phyloP scores from a whole-genome alignment of 2,113 vertebrate species.

The Cichladusa arquata region DNA sequence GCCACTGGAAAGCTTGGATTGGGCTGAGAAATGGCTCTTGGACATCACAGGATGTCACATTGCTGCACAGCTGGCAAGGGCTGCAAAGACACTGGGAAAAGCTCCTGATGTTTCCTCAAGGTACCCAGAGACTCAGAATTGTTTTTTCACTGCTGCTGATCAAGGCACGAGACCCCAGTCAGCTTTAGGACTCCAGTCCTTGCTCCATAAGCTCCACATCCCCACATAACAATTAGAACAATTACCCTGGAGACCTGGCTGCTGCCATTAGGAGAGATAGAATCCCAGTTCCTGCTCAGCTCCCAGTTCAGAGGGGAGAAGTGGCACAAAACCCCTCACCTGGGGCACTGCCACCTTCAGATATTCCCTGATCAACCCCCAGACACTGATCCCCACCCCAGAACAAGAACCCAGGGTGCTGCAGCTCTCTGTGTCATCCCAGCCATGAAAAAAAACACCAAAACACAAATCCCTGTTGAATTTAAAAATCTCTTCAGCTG shows the following conservation, averaged over 20 bases:
- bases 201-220: neutral
- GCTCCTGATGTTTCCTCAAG: too few species aligned
- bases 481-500: neutral
- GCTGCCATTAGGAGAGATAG: neutral
- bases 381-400: accelerated
- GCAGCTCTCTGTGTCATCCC: neutral
- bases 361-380: accelerated
- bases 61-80: neutral
- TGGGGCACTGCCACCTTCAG: accelerated
- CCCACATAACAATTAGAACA: neutral
- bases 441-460: neutral
- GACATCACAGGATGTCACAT: neutral
- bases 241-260: neutral
- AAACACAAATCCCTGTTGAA: neutral
- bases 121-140: too few species aligned
- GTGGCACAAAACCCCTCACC: accelerated
- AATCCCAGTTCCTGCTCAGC: neutral
- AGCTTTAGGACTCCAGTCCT: neutral
- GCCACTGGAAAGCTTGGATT: neutral
- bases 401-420: neutral
- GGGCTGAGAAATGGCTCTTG: neutral
- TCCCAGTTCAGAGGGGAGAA: neutral
- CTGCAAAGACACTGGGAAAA: neutral
- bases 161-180: neutral
- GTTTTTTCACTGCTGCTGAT: neutral